phyloP scores from a whole-genome alignment of 2,113 vertebrate species.

The Jaculus jaculus region DNA sequence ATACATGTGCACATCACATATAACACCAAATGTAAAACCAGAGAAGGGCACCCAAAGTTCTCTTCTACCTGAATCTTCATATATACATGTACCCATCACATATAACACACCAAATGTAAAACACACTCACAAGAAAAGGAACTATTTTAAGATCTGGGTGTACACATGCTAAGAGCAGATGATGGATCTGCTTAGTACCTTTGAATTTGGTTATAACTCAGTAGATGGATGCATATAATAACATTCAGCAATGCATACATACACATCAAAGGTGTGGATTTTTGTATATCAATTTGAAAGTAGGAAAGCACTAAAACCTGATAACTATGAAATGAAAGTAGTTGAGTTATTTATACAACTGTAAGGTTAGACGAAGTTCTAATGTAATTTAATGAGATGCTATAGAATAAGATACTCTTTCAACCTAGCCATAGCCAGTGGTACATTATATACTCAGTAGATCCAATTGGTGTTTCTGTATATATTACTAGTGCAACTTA shows the following conservation, averaged over 20 bases:
- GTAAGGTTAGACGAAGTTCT: not conserved
- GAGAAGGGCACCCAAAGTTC: no score
- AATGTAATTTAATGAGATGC: slow-evolving; percentile 3
- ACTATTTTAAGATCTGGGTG: not conserved
- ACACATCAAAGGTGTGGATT: not conserved
- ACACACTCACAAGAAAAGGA: no score
- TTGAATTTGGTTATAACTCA: not conserved
- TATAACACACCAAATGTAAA: no score
- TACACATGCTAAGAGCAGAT: not conserved
- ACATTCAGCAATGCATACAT: not conserved
- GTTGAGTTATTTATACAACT: not conserved
- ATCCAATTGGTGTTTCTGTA: not conserved
- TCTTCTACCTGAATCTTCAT: no score
- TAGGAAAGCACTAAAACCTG: not conserved
- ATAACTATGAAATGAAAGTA: not conserved
- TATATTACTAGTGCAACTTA: not conserved
- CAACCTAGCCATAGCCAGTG: not conserved
- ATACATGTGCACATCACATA: no score
- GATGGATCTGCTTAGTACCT: not conserved
- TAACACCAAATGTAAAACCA: no score
- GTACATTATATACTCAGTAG: not conserved
- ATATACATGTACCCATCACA: no score
- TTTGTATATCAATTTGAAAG: not conserved
- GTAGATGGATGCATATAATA: not conserved
- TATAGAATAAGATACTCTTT: not conserved